Conservation (phyloP, 1,140 invertebrate genomes). For the Elymnias hypermnestra region DNA sequence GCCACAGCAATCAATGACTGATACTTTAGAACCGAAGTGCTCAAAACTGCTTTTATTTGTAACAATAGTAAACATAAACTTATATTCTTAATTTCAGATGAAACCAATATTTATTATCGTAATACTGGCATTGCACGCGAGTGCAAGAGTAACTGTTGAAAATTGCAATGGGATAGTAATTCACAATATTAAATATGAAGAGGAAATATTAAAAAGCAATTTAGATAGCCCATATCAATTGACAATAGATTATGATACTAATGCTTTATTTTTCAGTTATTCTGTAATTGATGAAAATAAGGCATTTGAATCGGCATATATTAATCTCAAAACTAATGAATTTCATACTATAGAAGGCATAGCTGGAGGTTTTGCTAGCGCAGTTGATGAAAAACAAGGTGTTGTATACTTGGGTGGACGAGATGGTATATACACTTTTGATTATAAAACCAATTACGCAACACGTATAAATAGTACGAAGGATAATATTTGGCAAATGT, state of each 20-base stretch:
- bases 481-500: constrained; percentile 48
- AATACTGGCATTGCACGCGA: background rate
- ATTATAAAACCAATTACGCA: constrained; percentile 31
- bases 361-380: constrained; percentile 36
- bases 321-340: constrained; percentile 38
- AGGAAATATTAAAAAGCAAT: constrained; percentile 26
- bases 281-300: constrained; percentile 8
- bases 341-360: constrained; percentile 27
- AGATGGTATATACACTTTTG: constrained; percentile 36
- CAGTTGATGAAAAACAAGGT: constrained; percentile 27
- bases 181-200: constrained; percentile 20
- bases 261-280: constrained; percentile 44
- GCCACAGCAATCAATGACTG: too few species aligned
- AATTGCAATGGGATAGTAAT: constrained; percentile 27
- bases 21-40: too few species aligned
- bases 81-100: constrained; percentile 1
- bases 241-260: constrained; percentile 39
- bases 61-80: background rate
- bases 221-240: constrained; percentile 40
- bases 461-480: constrained; percentile 17
- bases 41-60: too few species aligned
- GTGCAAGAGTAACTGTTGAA: background rate
- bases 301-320: constrained; percentile 28
- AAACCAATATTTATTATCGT: background rate
- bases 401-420: constrained; percentile 37